phyloP scores from a whole-genome alignment of 2,797 vertebrate genomes.

The Schizopygopsis pylzovi region DNA sequence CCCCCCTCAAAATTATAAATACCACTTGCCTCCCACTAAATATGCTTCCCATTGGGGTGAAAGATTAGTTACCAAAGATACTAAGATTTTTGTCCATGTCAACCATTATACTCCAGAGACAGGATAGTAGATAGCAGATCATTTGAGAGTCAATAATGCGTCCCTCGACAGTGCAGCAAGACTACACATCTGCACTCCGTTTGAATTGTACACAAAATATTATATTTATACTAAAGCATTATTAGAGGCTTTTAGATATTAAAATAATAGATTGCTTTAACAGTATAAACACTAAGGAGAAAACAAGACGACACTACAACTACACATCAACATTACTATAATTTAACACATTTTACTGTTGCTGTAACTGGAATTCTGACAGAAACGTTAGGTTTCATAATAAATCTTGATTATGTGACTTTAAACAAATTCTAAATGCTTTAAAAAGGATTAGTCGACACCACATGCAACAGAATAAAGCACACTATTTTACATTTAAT shows the following conservation, averaged over 20 bases:
- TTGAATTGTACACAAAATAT: background rate
- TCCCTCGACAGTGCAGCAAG: background rate
- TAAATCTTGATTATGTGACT: background rate
- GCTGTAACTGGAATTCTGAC: background rate
- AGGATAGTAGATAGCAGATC: background rate
- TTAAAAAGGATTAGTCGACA: background rate
- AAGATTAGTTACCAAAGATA: too few species aligned
- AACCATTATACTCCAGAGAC: background rate
- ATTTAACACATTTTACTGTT: background rate
- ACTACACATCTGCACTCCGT: background rate
- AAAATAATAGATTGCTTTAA: background rate
- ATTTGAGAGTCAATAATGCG: background rate
- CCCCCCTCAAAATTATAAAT: background rate
- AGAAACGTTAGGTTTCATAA: background rate
- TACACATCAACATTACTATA: background rate
- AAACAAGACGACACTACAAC: background rate
- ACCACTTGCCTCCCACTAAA: conserved; percentile 1
- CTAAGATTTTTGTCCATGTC: background rate
- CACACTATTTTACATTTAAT: background rate
- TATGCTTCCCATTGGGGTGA: background rate
- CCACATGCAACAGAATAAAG: background rate
- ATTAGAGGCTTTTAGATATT: background rate
- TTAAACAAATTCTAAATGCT: background rate
- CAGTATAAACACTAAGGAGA: background rate
- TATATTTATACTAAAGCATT: background rate